phyloP scores from a whole-genome alignment of 2,113 vertebrate genomes.

The Polypterus bichir region DNA sequence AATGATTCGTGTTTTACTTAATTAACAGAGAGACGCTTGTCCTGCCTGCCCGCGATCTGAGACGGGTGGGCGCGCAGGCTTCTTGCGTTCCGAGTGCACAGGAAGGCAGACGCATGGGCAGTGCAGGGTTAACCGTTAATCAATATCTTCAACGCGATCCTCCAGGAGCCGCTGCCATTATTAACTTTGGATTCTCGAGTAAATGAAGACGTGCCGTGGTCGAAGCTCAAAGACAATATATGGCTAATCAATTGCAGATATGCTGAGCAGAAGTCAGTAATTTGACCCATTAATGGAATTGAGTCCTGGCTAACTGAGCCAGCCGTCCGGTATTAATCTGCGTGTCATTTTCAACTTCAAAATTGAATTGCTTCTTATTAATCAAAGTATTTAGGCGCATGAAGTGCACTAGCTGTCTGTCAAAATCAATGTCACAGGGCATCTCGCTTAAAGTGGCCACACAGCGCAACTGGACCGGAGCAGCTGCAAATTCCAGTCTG shows the following conservation, averaged over 20 bases:
- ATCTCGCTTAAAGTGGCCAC: too few species aligned
- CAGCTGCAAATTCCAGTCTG: slow-evolving; percentile 24
- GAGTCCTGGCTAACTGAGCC: slow-evolving; percentile 13
- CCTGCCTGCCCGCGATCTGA: too few species aligned
- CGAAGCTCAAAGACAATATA: slow-evolving; percentile 9
- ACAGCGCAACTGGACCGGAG: too few species aligned
- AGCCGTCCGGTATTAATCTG: neutral
- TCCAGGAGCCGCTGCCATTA: slow-evolving; percentile 11
- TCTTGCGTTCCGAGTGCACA: too few species aligned
- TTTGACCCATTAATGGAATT: slow-evolving; percentile 4
- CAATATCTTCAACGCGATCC: slow-evolving; percentile 18
- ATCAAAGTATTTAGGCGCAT: neutral
- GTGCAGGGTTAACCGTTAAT: slow-evolving; percentile 20
- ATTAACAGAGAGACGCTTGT: too few species aligned
- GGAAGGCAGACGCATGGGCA: slow-evolving; percentile 2
- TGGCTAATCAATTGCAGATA: slow-evolving; percentile 17
- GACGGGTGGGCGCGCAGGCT: too few species aligned
- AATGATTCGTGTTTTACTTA: too few species aligned
- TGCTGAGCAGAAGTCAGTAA: slow-evolving; percentile 10
- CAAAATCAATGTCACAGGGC: too few species aligned
- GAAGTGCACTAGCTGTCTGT: neutral
- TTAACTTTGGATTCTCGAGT: slow-evolving; percentile 12
- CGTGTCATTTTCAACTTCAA: neutral
- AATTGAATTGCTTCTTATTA: neutral
- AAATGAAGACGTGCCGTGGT: neutral